phyloP scores from a whole-genome alignment of 2,888 invertebrate genomes.

The Helicoverpa assulta region DNA sequence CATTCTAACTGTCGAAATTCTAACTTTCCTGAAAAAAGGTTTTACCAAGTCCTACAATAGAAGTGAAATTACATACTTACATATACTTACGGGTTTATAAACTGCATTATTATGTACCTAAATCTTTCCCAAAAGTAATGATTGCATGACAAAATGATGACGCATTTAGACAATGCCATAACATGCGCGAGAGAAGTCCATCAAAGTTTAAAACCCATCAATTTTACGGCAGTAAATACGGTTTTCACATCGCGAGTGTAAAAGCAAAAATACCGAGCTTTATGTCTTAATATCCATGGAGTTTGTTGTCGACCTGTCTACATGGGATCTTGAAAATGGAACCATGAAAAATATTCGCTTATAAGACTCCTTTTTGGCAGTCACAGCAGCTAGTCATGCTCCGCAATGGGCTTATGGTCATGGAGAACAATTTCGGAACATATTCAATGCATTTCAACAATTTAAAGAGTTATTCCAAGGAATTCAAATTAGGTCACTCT shows the following conservation, averaged over 20 bases:
- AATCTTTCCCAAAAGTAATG: not conserved
- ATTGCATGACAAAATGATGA: conserved; percentile 10
- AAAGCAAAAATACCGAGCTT: not conserved
- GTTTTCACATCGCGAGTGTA: not conserved
- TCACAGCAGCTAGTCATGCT: too few relatives aligned
- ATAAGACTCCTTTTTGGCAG: too few relatives aligned
- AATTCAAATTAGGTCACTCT: conserved; percentile 28
- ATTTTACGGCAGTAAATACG: not conserved
- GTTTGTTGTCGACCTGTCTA: too few relatives aligned
- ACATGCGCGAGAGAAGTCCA: not conserved
- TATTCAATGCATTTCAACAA: not conserved
- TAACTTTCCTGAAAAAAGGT: not conserved
- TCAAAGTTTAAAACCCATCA: conserved; percentile 16
- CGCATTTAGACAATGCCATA: conserved; percentile 6
- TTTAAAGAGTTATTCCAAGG: not conserved
- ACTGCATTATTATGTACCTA: not conserved
- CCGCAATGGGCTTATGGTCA: too few relatives aligned
- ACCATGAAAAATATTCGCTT: too few relatives aligned
- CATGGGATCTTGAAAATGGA: too few relatives aligned
- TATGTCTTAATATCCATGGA: too few relatives aligned
- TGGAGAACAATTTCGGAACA: not conserved
- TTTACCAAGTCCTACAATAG: too few relatives aligned
- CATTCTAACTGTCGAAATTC: not conserved
- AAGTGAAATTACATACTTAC: too few relatives aligned
- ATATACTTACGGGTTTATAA: too few relatives aligned